Evolutionary conservation across 2,797 vertebrate genomes (phyloP).

Genomic region (Sebastes iracundus): DNA sequence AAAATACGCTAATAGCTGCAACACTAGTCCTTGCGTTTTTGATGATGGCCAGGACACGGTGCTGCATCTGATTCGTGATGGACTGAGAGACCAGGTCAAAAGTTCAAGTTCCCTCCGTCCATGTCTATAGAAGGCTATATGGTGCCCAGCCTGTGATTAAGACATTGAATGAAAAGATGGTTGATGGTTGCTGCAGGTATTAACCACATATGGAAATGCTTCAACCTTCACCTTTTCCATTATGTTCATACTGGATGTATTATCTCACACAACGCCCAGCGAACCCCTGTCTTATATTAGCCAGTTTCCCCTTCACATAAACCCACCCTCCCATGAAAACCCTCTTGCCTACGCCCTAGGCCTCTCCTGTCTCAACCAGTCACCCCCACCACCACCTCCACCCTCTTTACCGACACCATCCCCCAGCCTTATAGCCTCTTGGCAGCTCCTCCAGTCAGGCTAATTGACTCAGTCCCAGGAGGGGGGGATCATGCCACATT

Average conservation of each 20-base stretch:
- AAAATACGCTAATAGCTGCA: rapidly evolving
- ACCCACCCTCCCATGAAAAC: slow-evolving; percentile 21
- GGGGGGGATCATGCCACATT: slow-evolving; percentile 77
- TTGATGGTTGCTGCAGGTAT: not conserved
- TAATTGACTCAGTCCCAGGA: slow-evolving; percentile 80
- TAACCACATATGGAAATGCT: not conserved
- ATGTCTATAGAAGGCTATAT: not conserved
- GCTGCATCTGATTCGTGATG: not conserved
- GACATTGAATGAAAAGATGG: not conserved
- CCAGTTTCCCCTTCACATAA: not conserved
- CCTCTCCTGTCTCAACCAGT: slow-evolving; percentile 48
- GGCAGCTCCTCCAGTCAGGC: slow-evolving; percentile 76
- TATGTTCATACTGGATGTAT: not conserved
- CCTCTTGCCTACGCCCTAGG: slow-evolving; percentile 39
- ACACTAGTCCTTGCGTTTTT: not conserved
- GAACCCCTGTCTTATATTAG: not conserved
- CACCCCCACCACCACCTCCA: slow-evolving; percentile 22
- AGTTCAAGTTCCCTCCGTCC: not conserved
- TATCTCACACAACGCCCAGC: not conserved
- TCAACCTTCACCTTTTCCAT: not conserved
- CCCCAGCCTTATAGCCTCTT: slow-evolving; percentile 57
- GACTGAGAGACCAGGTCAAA: not conserved
- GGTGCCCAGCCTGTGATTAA: not conserved
- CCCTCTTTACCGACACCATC: slow-evolving; percentile 55
- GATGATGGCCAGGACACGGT: not conserved